Conservation (phyloP, 1,140 invertebrate species). For the Polyergus mexicanus region DNA sequence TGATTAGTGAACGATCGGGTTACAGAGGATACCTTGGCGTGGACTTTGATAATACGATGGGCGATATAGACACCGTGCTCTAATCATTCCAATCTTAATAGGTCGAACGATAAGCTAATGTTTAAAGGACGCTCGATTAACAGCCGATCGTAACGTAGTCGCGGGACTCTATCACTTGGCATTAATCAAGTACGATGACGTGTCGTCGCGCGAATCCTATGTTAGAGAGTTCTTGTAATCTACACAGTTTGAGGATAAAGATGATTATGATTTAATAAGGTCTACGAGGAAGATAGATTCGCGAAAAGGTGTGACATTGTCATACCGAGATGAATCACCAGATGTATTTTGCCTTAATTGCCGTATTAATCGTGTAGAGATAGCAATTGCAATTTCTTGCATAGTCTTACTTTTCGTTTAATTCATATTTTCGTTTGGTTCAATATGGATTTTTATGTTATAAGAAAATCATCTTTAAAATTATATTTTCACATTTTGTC, state of each 20-base stretch:
- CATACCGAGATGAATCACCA: not conserved
- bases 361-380: too few species aligned
- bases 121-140: conserved; percentile 49
- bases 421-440: too few species aligned
- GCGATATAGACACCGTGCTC: conserved; percentile 25
- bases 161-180: not conserved
- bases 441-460: too few species aligned
- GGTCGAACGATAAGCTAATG: conserved; percentile 54
- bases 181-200: conserved; percentile 19
- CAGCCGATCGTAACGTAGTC: conserved; percentile 38
- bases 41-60: conserved; percentile 40
- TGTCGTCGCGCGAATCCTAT: not conserved
- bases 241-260: not conserved
- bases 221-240: not conserved
- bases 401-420: too few species aligned
- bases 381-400: too few species aligned
- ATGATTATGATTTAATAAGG: not conserved
- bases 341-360: too few species aligned
- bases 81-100: conserved; percentile 54
- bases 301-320: not conserved
- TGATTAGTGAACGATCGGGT: conserved; percentile 52
- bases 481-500: too few species aligned
- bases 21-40: conserved; percentile 30
- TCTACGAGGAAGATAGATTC: not conserved
- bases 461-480: too few species aligned